Conservation (phyloP, 2,888 invertebrate species). For the Chaitophorus viminalis region DNA sequence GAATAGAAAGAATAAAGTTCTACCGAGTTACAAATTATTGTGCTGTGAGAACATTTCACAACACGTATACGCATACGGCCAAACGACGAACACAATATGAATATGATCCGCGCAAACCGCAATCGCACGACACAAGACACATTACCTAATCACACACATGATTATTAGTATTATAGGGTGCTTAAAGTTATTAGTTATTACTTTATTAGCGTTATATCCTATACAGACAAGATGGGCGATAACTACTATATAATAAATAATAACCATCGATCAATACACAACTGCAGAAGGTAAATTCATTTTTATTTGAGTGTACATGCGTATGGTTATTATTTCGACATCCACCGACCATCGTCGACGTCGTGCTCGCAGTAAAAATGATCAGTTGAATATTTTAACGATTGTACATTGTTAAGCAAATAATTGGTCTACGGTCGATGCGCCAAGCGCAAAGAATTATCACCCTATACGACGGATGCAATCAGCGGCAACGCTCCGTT, state of each 20-base stretch:
- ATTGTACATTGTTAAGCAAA: too few species aligned
- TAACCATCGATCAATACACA: background rate
- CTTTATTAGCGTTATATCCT: background rate
- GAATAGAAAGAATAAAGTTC: slow-evolving; percentile 20
- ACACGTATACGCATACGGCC: background rate
- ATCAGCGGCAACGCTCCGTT: too few species aligned
- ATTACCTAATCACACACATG: background rate
- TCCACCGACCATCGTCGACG: background rate
- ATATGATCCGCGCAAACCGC: background rate
- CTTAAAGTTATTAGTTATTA: too few species aligned
- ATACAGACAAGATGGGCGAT: background rate
- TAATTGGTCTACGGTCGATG: too few species aligned
- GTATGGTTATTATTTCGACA: background rate
- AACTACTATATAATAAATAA: too few species aligned
- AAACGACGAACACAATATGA: background rate
- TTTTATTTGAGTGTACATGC: background rate
- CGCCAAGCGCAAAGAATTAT: too few species aligned
- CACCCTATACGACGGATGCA: too few species aligned
- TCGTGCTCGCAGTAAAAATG: background rate
- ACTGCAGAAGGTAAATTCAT: background rate
- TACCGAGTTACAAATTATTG: background rate
- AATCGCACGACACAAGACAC: background rate
- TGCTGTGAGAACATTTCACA: background rate
- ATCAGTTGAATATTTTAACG: background rate
- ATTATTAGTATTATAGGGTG: too few species aligned